Conservation (phyloP, 2,113 vertebrate genomes). For the Calonectris borealis region DNA sequence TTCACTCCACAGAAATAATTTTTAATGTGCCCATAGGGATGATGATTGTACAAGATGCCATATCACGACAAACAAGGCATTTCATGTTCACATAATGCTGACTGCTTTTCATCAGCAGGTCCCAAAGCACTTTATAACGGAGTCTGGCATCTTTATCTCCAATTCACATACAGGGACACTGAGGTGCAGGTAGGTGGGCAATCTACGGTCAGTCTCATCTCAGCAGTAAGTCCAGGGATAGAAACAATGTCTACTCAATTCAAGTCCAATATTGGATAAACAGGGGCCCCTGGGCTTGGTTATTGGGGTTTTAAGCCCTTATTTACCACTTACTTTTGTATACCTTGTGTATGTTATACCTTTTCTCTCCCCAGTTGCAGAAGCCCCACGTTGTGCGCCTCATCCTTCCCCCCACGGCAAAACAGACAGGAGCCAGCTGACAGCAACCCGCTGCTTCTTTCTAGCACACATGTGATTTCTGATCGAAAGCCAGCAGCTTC, state of each 20-base stretch:
- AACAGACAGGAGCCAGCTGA: background rate
- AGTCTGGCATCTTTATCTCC: background rate
- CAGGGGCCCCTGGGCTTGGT: background rate
- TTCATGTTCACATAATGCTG: background rate
- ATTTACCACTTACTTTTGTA: background rate
- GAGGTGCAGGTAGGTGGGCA: background rate
- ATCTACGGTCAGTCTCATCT: background rate
- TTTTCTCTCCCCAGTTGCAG: background rate
- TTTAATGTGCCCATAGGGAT: background rate
- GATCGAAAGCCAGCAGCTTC: conserved; percentile 39
- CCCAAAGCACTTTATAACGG: background rate
- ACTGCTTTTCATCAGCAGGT: background rate
- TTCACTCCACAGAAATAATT: background rate
- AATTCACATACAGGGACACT: background rate
- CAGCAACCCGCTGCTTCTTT: background rate
- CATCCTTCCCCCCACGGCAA: background rate
- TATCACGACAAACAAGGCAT: background rate
- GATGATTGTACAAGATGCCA: background rate
- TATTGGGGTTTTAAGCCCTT: background rate
- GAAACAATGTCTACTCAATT: background rate
- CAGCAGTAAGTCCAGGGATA: background rate
- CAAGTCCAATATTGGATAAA: background rate
- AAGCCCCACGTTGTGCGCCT: background rate
- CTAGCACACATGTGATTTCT: background rate
- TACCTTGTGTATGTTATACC: background rate